Base-by-base conservation (phyloP, 2,113 vertebrate species). In the Lucifuga dentata region DNA sequence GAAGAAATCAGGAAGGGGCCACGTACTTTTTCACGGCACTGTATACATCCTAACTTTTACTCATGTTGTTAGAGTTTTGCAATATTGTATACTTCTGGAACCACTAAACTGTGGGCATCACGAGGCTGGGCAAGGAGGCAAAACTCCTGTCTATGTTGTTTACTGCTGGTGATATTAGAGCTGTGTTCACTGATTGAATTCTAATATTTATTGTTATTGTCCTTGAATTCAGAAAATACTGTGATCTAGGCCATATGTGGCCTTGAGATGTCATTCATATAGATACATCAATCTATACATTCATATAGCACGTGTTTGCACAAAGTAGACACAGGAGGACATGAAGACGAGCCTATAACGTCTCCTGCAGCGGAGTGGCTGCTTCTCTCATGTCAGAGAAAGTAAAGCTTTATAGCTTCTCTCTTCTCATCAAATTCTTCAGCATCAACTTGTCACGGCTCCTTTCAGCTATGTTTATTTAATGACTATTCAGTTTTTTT, bases 211-310 rank as follows among this genome's bases (percentile, higher is more conserved):
- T n/a, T n/a, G 52, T 71, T 24, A 36, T 45, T 43, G 21, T 13
- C 13, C 35, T 58, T 51, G 12, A 75, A 50, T 65, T 71, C 60
- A 78, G 65, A 50, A 0, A 19, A 51, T 49, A 38, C n/a, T 55
- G 20, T 10, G 24, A 45, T n/a, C n/a, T n/a, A n/a, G n/a, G 52
- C 20, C 48, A 53, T 19, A 71, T 56, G 48, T 75, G 46, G 57
- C 36, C 24, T 48, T 75, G 15, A 61, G 53, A 57, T 76, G 29
- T 56, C 35, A 76, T 53, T 56, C 24, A 74, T 75, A 73, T 68
- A 64, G 48, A 68, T 78, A 17, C 50, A 76, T n/a, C 40, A 69
- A 55, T 26, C 3, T 62, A 20, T 75, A 48, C 49, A 81, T 82
- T 66, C n/a, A 66, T 79, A 62, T 58, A 73, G 58, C 44, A 52